Conservation (phyloP, 1,140 invertebrate species). For the Trichogramma pretiosum region DNA sequence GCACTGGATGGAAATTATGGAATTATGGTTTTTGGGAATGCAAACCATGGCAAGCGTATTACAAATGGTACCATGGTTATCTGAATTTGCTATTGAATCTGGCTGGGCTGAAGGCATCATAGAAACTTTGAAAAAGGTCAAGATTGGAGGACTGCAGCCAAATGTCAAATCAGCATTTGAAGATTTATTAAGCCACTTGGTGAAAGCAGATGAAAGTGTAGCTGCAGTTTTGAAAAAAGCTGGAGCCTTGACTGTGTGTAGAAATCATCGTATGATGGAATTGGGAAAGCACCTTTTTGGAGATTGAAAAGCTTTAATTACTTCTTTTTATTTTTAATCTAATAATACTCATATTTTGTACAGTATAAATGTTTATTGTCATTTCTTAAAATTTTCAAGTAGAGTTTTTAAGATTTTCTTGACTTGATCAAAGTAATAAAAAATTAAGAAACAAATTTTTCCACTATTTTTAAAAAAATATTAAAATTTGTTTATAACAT, state of each 20-base stretch:
- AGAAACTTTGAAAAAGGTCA: constrained; percentile 69
- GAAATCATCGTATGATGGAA: constrained; percentile 81
- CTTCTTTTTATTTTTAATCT: no score
- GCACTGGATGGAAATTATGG: constrained; percentile 79
- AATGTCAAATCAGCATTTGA: constrained; percentile 84
- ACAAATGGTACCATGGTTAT: constrained; percentile 75
- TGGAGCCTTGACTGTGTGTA: constrained; percentile 71
- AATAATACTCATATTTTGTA: constrained; percentile 7
- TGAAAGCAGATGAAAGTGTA: constrained; percentile 69
- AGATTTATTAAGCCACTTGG: constrained; percentile 76
- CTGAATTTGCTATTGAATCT: constrained; percentile 81
- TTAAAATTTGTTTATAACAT: constrained; percentile 9
- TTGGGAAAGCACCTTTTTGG: constrained; percentile 76
- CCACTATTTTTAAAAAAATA: not conserved
- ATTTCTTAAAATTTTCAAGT: no score
- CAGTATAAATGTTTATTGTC: constrained; percentile 14
- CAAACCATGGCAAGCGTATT: constrained; percentile 78
- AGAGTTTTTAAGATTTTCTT: no score
- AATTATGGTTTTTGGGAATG: constrained; percentile 89
- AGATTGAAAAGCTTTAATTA: constrained; percentile 51
- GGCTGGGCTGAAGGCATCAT: constrained; percentile 86
- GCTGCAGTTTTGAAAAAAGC: constrained; percentile 71
- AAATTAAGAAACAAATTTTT: constrained; percentile 4
- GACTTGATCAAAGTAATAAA: no score
- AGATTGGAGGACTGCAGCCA: constrained; percentile 66